Evolutionary conservation across 1,140 invertebrate species (phyloP).

Genomic region (Monomorium pharaonis): DNA sequence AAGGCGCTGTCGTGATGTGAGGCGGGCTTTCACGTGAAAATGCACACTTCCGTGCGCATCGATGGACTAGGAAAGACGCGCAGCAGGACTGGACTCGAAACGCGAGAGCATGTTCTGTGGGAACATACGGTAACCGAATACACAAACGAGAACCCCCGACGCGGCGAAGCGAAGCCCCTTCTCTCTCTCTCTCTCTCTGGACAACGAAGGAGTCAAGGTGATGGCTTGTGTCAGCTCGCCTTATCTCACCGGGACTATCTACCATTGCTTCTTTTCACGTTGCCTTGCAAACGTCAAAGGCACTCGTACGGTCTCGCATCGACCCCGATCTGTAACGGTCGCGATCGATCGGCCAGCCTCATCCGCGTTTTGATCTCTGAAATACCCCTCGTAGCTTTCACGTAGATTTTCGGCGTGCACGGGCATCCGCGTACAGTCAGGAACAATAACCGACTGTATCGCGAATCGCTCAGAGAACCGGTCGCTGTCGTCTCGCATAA

Average conservation of each 20-base stretch:
- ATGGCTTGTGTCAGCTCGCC: conserved; percentile 73
- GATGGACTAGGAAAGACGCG: conserved; percentile 16
- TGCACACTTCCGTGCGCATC: conserved; percentile 68
- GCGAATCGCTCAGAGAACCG: background rate
- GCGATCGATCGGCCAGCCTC: conserved; percentile 60
- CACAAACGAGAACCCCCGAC: conserved; percentile 72
- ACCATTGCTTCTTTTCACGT: conserved; percentile 75
- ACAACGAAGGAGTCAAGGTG: conserved; percentile 69
- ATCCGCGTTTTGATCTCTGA: conserved; percentile 51
- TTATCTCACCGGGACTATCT: conserved; percentile 78
- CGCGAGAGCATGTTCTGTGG: conserved; percentile 66
- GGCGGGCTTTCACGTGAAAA: conserved; percentile 72
- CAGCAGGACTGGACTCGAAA: conserved; percentile 4
- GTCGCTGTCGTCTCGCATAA: background rate
- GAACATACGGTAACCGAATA: conserved; percentile 77
- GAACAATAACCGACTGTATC: background rate
- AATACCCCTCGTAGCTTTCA: conserved; percentile 37
- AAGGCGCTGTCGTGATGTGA: conserved; percentile 68
- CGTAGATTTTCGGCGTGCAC: conserved; percentile 17
- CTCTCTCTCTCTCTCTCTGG: conserved; percentile 49
- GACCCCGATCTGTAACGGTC: conserved; percentile 62
- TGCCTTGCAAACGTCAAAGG: conserved; percentile 58
- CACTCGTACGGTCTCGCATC: conserved; percentile 58
- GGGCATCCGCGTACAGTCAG: background rate
- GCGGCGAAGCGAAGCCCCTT: conserved; percentile 63